These are phyloP conservation scores for Kryptopterus vitreolus DNA, from an alignment of 2,797 vertebrate genomes.

Conservation along the genomic window DNA sequence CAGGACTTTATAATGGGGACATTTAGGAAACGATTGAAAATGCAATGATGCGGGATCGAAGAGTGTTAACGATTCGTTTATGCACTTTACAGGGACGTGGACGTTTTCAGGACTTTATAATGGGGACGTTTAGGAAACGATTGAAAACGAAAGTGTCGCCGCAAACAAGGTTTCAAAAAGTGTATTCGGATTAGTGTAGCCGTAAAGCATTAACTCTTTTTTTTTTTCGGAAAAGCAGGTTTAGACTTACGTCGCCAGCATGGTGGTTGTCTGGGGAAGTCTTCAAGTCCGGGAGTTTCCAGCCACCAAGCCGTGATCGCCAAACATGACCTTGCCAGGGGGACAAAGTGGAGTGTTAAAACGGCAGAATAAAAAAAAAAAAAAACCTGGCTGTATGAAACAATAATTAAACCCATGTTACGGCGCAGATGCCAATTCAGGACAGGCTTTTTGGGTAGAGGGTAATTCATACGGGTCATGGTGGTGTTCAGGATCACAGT, in stretches of 20 bases:
- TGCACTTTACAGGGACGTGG: too few relatives aligned
- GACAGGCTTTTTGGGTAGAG: neutral
- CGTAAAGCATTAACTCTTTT: neutral
- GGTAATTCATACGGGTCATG: slow-evolving; percentile 33
- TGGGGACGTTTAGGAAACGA: too few relatives aligned
- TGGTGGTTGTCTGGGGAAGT: neutral
- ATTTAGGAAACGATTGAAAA: too few relatives aligned
- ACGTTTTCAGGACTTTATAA: too few relatives aligned
- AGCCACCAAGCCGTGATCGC: neutral
- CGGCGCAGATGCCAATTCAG: neutral
- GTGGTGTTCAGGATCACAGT: slow-evolving; percentile 28
- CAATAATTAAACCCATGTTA: slow-evolving; percentile 15
- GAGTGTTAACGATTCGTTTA: too few relatives aligned
- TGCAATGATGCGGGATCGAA: too few relatives aligned
- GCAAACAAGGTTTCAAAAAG: too few relatives aligned
- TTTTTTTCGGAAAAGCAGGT: neutral
- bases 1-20: too few relatives aligned
- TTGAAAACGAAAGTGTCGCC: too few relatives aligned
- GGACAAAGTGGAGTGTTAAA: neutral
- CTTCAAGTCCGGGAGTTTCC: neutral
- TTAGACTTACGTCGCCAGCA: too few relatives aligned
- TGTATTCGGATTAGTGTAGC: too few relatives aligned
- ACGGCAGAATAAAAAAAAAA: neutral
- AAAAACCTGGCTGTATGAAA: neutral
- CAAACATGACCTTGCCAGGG: neutral